phyloP scores from a whole-genome alignment of 2,888 invertebrate genomes.

The Bugula neritina region DNA sequence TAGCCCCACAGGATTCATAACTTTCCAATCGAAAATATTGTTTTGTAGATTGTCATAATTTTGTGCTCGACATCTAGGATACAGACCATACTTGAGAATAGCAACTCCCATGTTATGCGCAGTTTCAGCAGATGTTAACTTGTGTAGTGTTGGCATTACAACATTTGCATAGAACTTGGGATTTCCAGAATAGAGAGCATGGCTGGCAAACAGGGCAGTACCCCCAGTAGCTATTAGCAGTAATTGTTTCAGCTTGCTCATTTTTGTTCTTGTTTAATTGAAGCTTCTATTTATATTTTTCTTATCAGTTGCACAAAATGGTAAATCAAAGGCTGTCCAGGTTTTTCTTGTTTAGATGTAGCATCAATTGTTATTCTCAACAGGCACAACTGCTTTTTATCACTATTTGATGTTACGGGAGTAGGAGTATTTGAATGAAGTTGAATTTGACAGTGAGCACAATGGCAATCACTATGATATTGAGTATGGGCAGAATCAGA shows the following conservation, averaged over 20 bases:
- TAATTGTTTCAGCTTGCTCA: slow-evolving; percentile 54
- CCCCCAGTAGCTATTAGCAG: slow-evolving; percentile 65
- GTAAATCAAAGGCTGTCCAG: no score
- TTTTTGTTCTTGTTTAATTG: no score
- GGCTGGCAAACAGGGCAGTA: slow-evolving; percentile 62
- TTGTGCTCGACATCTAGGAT: slow-evolving; percentile 60
- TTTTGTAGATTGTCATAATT: slow-evolving; percentile 66
- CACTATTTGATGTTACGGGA: no score
- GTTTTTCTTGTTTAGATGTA: no score
- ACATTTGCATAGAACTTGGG: slow-evolving; percentile 70
- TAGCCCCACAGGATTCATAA: slow-evolving; percentile 88
- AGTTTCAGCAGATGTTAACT: slow-evolving; percentile 68
- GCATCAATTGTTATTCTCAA: no score
- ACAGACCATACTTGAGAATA: slow-evolving; percentile 69
- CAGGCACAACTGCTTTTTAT: no score
- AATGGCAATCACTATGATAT: no score
- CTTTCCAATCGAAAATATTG: slow-evolving; percentile 63
- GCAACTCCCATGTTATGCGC: slow-evolving; percentile 74
- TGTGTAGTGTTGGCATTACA: slow-evolving; percentile 66
- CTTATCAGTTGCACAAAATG: no score
- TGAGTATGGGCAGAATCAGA: no score
- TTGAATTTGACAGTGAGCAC: no score
- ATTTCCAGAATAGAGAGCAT: slow-evolving; percentile 69
- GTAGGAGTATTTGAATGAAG: no score
- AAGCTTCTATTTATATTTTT: no score